Base-by-base conservation (phyloP, 2,797 vertebrate genomes). In the Lateolabrax maculatus region DNA sequence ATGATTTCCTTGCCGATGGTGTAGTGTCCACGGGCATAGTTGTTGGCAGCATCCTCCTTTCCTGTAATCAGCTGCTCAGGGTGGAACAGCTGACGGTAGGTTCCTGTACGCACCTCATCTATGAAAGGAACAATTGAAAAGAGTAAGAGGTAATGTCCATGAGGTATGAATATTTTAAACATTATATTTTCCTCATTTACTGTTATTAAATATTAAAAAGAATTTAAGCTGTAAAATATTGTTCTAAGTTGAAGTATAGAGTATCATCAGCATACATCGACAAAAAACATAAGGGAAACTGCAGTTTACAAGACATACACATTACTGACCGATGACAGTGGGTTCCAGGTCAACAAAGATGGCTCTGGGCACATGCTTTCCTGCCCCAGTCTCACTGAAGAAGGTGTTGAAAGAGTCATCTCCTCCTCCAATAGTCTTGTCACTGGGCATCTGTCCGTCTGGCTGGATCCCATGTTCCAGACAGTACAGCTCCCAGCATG, bases 11-110 rank as follows among this genome's bases (percentile, higher is more conserved):
- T 96, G 62, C 95, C 95, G 0, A 95, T 95, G 73, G 95, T 95
- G 92, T 95, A 95, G 84, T 96, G 95, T 46, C 95, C 95, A 4
- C 95, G 92, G 21, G 95, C 95, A 7, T 95, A 96, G 84, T 96
- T 95, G 65, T 96, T 96, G 75, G 95, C 95, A 43, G 95, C 95
- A 48, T 96, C 95, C n/a, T 96, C 95, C 57, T 96, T 96, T 62
- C 95, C 95, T 56, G 95, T 95, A 44, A 95, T 95, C 44, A 96
- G 91, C 90, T 95, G 95, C 53, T 96, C 95, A 23, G 95, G 95
- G 80, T 95, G 95, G 80, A 95, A 95, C 36, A 95, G 87, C 69
- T 95, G 95, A 0, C 94, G 84, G 75, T 95, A 95, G 1, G 80
- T 94, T 95, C 94, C 94, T 75, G 93, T 90, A 1, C 93, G 93